A percentile compares a stretch with the other conserved stretches of the same genome.
Conservation (phyloP, 2,797 vertebrate species). For the Rhinichthys osculus region DNA sequence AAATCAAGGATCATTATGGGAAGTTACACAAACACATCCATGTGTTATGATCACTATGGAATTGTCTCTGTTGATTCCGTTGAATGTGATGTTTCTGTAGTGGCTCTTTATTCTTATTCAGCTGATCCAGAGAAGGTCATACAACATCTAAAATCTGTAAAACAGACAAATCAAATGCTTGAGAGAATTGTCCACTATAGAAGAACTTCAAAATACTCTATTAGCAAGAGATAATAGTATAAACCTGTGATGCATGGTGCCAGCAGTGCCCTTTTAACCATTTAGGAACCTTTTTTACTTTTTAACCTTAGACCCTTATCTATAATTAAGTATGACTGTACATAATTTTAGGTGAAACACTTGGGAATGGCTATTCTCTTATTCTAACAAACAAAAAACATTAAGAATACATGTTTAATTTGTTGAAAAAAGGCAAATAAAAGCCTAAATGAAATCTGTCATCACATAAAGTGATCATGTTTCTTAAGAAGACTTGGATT, state of each 20-base stretch:
- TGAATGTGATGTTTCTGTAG: background rate
- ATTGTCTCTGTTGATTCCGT: background rate
- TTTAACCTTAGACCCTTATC: background rate
- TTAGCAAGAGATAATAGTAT: background rate
- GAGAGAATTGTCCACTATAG: no score
- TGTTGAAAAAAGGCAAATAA: background rate
- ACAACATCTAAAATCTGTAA: conserved; percentile 3
- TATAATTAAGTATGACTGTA: background rate
- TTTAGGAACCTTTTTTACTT: no score
- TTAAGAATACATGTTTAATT: background rate
- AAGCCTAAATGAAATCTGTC: no score
- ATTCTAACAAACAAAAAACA: background rate
- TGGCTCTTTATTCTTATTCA: background rate
- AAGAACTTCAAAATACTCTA: background rate
- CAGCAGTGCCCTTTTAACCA: background rate
- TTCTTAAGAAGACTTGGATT: no score
- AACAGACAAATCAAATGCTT: background rate
- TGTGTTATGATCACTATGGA: background rate
- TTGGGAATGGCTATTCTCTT: background rate
- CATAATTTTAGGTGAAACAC: background rate
- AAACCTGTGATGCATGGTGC: background rate
- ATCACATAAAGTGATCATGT: no score
- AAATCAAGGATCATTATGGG: background rate
- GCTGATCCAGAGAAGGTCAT: background rate
- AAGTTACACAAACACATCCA: background rate